Evolutionary conservation across 2,113 vertebrate genomes (phyloP), one percentile per base, ranked within the genome.

Genomic region (Sardina pilchardus): DNA sequence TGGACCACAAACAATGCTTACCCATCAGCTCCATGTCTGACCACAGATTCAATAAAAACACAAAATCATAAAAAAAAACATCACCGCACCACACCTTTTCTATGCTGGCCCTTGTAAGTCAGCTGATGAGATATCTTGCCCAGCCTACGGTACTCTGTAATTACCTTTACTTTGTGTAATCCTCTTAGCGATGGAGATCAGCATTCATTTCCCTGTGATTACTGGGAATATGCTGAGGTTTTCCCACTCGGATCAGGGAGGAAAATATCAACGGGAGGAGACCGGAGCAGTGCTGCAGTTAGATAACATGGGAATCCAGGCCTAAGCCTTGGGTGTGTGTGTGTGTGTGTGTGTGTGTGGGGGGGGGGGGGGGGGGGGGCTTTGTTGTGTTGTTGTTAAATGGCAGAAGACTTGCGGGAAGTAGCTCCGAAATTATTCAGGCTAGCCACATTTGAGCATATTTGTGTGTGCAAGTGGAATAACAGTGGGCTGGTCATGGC

Each of bases 91-190:
- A 47, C 39, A 12, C 12, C 50, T 53, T 17, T 14, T 53, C 50
- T 17, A 53, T 4, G 1, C 14, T 53, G 50, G 50, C 2, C 50
- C 19, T 21, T 53, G 50, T 4, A 56, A 21, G 53, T 4, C 53
- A 56, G 19, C 53, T 56, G 53, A 56, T 24, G 53, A 21, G 53
- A 56, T 24, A 24, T 56, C 39, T 88, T 42, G 75, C 19, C 85
- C 47, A 26, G 19, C 82, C 83, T 83, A 84, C n/a, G n/a, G n/a
- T n/a, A n/a, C 78, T 42, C 56, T 84, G 24, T 89, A 88, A 88
- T 91, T 88, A 88, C 50, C 84, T 63, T 83, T 50, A 81, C 83
- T 47, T 56, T 47, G 56, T 83, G 19, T 88, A 89, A 87, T 87
- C 86, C 84, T 88, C 75, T 89, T 87, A 87, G 47, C 30, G 81